Conservation (phyloP, 2,113 vertebrate genomes). For the Donacobius atricapilla region DNA sequence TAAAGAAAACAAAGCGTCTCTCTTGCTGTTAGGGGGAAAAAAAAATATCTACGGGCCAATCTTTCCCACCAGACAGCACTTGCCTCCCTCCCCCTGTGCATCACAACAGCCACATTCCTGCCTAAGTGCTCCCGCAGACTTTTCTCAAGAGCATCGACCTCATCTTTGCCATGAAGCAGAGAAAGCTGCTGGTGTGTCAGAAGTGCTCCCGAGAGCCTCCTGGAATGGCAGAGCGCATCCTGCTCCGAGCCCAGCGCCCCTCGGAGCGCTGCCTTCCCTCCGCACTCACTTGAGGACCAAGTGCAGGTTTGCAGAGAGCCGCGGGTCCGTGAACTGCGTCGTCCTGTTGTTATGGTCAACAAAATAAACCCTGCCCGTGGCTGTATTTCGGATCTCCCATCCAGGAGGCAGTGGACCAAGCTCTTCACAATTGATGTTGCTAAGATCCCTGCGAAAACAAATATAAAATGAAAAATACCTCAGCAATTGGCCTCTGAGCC, state of each 20-base stretch:
- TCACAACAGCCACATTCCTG: conserved; percentile 16
- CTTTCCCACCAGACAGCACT: neutral
- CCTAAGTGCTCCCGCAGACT: neutral
- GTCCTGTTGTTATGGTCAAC: conserved; percentile 99
- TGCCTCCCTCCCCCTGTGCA: neutral
- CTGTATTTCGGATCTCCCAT: conserved; percentile 98
- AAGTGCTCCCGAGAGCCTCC: neutral
- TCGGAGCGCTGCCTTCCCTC: neutral
- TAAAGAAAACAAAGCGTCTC: neutral
- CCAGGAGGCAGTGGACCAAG: conserved; percentile 94
- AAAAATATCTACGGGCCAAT: neutral
- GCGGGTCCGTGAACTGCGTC: conserved; percentile 95
- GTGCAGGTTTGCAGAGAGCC: conserved; percentile 94
- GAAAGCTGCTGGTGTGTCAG: neutral
- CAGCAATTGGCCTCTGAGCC: conserved; percentile 65
- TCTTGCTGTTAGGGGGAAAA: neutral
- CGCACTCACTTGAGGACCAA: conserved; percentile 89
- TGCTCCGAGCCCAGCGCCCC: neutral
- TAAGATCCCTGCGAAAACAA: conserved; percentile 91
- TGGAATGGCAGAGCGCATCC: neutral
- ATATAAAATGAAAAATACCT: conserved; percentile 76
- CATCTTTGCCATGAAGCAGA: neutral
- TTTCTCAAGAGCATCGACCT: neutral
- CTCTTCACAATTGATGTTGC: conserved; percentile 98
- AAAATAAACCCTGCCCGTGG: conserved; percentile 96